phyloP scores from a whole-genome alignment of 2,113 vertebrate species.

The Phrynosoma blainvillii region DNA sequence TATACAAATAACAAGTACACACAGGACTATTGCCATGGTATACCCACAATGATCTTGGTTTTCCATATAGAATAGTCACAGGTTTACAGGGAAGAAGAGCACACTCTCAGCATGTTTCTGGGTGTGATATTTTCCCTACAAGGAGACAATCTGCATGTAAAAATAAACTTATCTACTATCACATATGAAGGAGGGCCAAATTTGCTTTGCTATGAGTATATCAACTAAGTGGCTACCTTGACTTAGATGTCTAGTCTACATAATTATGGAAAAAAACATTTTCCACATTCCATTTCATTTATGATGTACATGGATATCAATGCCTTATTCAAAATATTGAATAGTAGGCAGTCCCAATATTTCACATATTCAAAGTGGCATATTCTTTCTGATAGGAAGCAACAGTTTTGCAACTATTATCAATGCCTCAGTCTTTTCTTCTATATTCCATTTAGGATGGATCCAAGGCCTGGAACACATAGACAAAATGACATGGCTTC shows the following conservation, averaged over 20 bases:
- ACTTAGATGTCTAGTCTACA: background rate
- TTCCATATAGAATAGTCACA: background rate
- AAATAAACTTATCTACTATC: background rate
- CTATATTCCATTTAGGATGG: background rate
- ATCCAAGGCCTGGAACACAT: too few relatives aligned
- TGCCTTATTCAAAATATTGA: background rate
- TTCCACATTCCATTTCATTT: background rate
- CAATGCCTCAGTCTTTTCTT: background rate
- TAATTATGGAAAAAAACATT: background rate
- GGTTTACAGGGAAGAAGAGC: background rate
- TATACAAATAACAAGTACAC: background rate
- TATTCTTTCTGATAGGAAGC: background rate
- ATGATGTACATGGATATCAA: background rate
- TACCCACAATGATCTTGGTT: background rate
- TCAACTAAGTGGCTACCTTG: background rate
- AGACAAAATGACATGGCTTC: too few relatives aligned
- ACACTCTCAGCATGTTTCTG: background rate
- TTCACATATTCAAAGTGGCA: background rate
- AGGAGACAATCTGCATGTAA: background rate
- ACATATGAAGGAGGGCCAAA: background rate
- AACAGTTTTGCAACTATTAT: background rate
- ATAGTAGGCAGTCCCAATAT: background rate
- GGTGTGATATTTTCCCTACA: background rate
- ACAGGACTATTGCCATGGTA: background rate
- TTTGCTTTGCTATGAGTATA: background rate